These are phyloP conservation scores for Elanoides forficatus DNA, from an alignment of 2,113 vertebrate genomes.

Conservation along the genomic window DNA sequence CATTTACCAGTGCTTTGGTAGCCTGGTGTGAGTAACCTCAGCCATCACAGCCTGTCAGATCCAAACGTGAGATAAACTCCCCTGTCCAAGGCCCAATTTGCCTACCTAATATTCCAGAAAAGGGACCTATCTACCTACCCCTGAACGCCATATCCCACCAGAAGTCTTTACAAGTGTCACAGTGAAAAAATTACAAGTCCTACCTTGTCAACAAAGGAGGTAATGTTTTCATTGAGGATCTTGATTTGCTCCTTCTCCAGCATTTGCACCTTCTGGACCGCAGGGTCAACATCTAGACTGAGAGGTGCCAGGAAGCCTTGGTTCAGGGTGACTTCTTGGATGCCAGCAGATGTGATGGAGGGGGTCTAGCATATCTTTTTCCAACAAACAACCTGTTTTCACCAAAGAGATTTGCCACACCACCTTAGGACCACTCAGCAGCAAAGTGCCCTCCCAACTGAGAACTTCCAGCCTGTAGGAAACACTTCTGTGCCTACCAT, in stretches of 20 bases:
- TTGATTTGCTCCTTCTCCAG: conserved; percentile 85
- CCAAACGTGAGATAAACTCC: not conserved
- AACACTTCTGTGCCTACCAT: conserved; percentile 13
- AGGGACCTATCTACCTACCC: not conserved
- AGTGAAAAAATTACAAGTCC: not conserved
- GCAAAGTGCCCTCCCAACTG: not conserved
- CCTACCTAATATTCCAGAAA: not conserved
- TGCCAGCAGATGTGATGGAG: conserved; percentile 31
- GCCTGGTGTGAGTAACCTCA: not conserved
- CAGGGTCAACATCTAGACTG: conserved; percentile 77
- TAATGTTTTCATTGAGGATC: conserved; percentile 79
- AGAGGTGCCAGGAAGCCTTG: conserved; percentile 77
- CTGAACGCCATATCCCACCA: not conserved
- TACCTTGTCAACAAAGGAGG: conserved; percentile 81
- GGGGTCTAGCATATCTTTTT: not conserved
- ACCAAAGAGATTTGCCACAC: not conserved
- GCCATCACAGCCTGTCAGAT: not conserved
- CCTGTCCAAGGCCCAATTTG: not conserved
- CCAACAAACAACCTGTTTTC: not conserved
- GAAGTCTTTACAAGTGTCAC: not conserved
- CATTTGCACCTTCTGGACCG: conserved; percentile 73
- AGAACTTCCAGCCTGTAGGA: conserved; percentile 32
- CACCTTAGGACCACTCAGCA: not conserved
- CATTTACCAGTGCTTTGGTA: not conserved
- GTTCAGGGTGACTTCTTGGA: conserved; percentile 76